phyloP scores from a whole-genome alignment of 53 echinoderm and acorn worm species.

The Arbacia lixula region DNA sequence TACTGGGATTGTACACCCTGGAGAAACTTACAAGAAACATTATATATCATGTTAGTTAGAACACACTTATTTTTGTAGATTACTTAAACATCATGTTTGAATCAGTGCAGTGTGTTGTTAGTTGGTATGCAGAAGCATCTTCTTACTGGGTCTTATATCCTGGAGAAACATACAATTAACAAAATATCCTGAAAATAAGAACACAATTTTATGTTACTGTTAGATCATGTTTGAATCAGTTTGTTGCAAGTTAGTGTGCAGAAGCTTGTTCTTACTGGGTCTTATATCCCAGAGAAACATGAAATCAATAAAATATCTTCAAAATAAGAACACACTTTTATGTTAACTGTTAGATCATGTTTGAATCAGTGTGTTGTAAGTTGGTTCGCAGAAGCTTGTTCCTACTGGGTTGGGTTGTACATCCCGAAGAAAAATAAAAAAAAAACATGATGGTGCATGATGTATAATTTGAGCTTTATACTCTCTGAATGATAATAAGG shows the following conservation, averaged over 20 bases:
- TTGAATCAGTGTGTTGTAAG: constrained; percentile 91
- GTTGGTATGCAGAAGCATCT: constrained; percentile 92
- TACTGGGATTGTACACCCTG: constrained; percentile 92
- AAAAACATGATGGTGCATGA: too few relatives aligned
- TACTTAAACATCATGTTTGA: too few relatives aligned
- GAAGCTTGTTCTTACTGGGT: constrained; percentile 84
- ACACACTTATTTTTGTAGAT: not conserved
- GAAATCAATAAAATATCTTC: too few relatives aligned
- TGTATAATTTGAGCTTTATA: too few relatives aligned
- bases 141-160: constrained; percentile 90
- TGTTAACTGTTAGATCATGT: too few relatives aligned
- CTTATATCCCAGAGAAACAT: constrained; percentile 91
- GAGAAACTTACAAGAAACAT: too few relatives aligned
- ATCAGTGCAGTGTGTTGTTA: too few relatives aligned
- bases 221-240: constrained; percentile 83
- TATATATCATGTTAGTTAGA: not conserved
- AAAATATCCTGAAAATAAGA: not conserved
- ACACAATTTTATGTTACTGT: not conserved
- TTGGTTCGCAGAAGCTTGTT: constrained; percentile 93
- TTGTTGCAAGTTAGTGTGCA: constrained; percentile 97
- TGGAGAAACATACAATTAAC: too few relatives aligned
- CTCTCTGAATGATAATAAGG: not conserved
- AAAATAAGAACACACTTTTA: not conserved
- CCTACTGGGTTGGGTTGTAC: constrained; percentile 86
- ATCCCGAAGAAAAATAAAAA: too few relatives aligned